Conservation (phyloP, 2,113 vertebrate species). For the Amia ocellicauda region DNA sequence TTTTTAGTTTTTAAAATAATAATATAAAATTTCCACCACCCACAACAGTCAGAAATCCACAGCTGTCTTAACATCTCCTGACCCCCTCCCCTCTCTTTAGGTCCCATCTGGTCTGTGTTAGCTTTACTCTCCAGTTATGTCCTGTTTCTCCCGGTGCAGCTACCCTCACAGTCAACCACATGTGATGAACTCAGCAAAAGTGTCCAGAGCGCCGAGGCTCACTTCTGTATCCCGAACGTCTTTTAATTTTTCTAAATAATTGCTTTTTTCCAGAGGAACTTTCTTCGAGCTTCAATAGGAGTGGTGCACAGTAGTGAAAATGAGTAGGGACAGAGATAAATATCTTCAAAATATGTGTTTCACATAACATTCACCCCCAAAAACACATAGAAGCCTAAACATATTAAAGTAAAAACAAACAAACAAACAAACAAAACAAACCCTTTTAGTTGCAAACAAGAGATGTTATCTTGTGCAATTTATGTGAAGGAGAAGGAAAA, state of each 20-base stretch:
- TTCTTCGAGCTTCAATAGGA: background rate
- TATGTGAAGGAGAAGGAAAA: no score
- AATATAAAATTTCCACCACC: conserved; percentile 30
- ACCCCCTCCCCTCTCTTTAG: conserved; percentile 11
- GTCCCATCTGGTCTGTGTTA: conserved; percentile 38
- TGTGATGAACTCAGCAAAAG: conserved; percentile 41
- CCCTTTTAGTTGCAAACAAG: no score
- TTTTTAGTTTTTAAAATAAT: conserved; percentile 17
- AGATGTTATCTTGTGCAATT: no score
- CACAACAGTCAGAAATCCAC: conserved; percentile 18
- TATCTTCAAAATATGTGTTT: no score
- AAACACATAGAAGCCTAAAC: no score
- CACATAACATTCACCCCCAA: no score
- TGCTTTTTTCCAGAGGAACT: background rate
- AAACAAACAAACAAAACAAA: no score
- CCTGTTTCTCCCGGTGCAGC: conserved; percentile 18
- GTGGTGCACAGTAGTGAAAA: background rate
- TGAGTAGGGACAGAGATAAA: no score
- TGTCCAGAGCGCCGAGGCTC: background rate
- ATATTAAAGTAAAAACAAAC: no score
- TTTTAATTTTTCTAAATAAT: conserved; percentile 10
- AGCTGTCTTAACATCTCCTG: conserved; percentile 37
- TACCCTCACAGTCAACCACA: conserved; percentile 31
- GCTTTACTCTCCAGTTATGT: conserved; percentile 30
- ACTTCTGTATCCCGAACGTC: background rate